Evolutionary conservation across 2,797 vertebrate genomes (phyloP), one percentile per base, ranked within the genome.

Genomic region (Sebastolobus alascanus): DNA sequence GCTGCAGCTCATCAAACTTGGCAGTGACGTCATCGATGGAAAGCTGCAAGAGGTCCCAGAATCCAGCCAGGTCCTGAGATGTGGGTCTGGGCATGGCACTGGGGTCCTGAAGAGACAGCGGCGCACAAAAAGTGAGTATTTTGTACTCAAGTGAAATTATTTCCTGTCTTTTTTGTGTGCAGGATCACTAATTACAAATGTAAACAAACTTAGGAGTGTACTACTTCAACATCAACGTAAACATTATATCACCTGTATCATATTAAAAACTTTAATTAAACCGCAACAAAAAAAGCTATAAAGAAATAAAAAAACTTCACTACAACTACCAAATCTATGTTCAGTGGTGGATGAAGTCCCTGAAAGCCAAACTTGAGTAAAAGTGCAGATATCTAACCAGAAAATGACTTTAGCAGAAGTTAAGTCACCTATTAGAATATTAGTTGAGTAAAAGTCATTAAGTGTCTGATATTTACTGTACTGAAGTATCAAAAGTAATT

Each of bases 1-100:
- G 98, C 91, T 99, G 98, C 84, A 99, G 95, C 93, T 99, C 98
- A 61, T 98, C 97, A 81, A 99, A 99, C 94, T 99, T 99, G 97
- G 98, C 97, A 96, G 97, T 98, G 94, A 99, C 98, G 1, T 99
- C 99, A 92, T 99, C 98, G n/a, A 99, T 96, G 20, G 98, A 99
- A 83, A 99, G 97, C 96, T 99, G 98, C 94, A 99, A 87, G 92
- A 99, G 97, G 94, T 99, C 98, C 98, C 98, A 99, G 95, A 99
- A 99, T 87, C 98, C 98, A 40, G 98, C 98, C 79, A 99, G 95
- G 92, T 99, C 98, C 96, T 99, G 98, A 83, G 98, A 98, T 27
- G 99, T 99, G 84, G 99, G 99, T 92, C 98, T 96, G 5, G 99
- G 99, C 98, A 99, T 99, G 87, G 99, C 99, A 82, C 98, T 98